Evolutionary conservation across 1,140 invertebrate genomes (phyloP), one percentile per base, ranked within the genome.

Genomic region (Drosophila bipectinata): DNA sequence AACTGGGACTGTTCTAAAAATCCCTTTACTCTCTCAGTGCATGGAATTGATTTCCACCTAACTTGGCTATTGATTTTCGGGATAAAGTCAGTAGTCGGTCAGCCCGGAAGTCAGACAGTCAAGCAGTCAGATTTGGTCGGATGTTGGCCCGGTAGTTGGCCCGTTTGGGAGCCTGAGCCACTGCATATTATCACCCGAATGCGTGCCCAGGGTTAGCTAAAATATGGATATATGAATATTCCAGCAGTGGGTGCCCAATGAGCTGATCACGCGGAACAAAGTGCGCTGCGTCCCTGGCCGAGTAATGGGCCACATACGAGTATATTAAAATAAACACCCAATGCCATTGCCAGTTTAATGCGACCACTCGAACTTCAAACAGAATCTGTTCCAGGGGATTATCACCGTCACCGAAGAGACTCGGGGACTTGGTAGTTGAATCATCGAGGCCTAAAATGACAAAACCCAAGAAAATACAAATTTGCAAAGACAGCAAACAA

Each of bases 251-350:
- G 82, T 88, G 82, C 75, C 48, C 78, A 85, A 85, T 85, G 82
- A 85, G 83, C 82, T 82, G 82, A 82, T 85, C 82, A 85, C 66
- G 78, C 63, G 82, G 83, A 88, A 85, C 68, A 68, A 76, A 88
- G 74, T 82, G 66, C 78, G 58, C 61, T 58, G 63, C 48, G 60
- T 8, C 57, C 76, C 52, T 61, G 67, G 47, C 48, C 60, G 54
- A 82, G 77, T 68, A 72, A 57, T 79, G 60, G 57, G 60, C 75
- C 69, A 66, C 59, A 69, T 67, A 76, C 75, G 49, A 57, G 69
- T 61, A 81, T 67, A 68, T 75, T 61, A 80, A 76, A 64, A 75
- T 63, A 82, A 59, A 76, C 53, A 81, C 14, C 39, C 53, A 48
- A 47, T 66, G 61, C 39, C 53, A 48, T 37, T 55, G 61, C 49